Evolutionary conservation across 2,888 invertebrate genomes (phyloP).

Genomic region (Autographa pulchrina): DNA sequence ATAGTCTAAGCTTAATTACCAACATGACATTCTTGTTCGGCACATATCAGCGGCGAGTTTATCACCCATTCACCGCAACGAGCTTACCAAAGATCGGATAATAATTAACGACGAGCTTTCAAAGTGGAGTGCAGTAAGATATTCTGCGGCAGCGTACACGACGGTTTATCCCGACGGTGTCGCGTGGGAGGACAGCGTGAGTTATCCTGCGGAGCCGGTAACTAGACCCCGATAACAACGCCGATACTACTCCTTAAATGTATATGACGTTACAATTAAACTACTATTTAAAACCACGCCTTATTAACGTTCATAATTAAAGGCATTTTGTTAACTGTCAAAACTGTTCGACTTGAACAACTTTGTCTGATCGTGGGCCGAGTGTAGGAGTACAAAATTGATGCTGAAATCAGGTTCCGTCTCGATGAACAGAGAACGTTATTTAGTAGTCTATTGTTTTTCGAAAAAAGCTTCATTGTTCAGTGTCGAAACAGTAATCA

Average conservation of each 20-base stretch:
- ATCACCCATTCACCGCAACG: conserved; percentile 43
- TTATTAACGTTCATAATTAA: conserved; percentile 65
- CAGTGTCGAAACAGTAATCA: conserved; percentile 61
- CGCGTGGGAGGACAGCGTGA: conserved; percentile 77
- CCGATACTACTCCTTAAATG: conserved; percentile 59
- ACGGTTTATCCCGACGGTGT: conserved; percentile 57
- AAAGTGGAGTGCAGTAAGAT: conserved; percentile 53
- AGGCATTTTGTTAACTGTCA: conserved; percentile 68
- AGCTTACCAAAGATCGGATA: conserved; percentile 45
- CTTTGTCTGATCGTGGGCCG: conserved; percentile 64
- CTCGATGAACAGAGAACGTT: conserved; percentile 70
- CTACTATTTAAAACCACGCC: conserved; percentile 58
- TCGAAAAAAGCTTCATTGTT: conserved; percentile 68
- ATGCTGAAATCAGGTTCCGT: conserved; percentile 74
- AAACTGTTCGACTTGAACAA: conserved; percentile 67
- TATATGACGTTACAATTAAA: conserved; percentile 64
- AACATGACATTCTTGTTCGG: conserved; percentile 31
- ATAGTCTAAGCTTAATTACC: conserved; percentile 43
- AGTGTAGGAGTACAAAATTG: conserved; percentile 78
- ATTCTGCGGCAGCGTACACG: conserved; percentile 64
- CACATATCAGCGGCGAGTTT: conserved; percentile 37
- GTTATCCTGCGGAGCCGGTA: conserved; percentile 71
- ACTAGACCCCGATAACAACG: conserved; percentile 68
- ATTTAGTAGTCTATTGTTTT: conserved; percentile 76
- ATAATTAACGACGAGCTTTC: conserved; percentile 58